These are phyloP conservation scores for Phlogophora meticulosa DNA, from an alignment of 2,888 invertebrate species.

Conservation along the genomic window DNA sequence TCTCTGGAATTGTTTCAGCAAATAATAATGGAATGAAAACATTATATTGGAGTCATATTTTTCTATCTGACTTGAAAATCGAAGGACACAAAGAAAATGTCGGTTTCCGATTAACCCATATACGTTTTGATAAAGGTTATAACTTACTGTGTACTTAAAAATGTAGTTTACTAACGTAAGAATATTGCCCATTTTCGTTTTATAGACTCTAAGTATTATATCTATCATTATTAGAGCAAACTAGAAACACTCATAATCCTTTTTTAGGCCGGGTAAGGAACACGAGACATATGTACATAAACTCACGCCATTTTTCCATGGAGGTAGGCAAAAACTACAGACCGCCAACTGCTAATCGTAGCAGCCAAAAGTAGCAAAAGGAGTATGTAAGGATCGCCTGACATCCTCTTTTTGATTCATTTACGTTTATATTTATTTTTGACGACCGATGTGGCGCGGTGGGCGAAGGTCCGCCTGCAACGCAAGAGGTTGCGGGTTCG, in stretches of 20 bases:
- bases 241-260: not conserved
- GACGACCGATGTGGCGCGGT: no score
- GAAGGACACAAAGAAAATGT: constrained; percentile 22
- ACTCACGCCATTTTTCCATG: no score
- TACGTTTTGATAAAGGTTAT: not conserved
- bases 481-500: no score
- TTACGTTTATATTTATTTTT: no score
- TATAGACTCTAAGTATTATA: not conserved
- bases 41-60: constrained; percentile 11
- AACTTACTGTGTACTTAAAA: not conserved
- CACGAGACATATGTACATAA: no score
- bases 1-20: constrained; percentile 19
- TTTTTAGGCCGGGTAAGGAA: no score
- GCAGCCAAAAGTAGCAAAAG: no score
- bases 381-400: no score
- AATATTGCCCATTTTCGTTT: not conserved
- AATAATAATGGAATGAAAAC: constrained; percentile 45
- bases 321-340: no score
- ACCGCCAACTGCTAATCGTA: no score
- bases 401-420: no score
- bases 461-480: no score
- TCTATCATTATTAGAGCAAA: not conserved
- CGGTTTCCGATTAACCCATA: not conserved
- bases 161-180: not conserved
- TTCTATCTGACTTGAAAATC: constrained; percentile 21